Evolutionary conservation across 2,113 vertebrate species (phyloP).

Genomic region (Elephas maximus): DNA sequence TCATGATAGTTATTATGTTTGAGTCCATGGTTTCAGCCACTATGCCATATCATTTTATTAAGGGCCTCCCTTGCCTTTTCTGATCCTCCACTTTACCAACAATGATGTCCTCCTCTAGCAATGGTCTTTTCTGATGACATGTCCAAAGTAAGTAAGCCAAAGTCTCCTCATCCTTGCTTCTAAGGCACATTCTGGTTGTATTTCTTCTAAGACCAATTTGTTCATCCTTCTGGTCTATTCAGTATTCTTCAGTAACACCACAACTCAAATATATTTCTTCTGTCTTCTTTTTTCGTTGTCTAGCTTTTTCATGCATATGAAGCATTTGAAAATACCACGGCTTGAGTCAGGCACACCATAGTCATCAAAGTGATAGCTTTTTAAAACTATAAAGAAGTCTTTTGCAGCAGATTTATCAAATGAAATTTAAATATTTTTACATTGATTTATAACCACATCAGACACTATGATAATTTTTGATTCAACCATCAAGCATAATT

Average conservation of each 20-base stretch:
- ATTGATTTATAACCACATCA: neutral
- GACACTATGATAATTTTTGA: neutral
- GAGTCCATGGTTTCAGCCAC: neutral
- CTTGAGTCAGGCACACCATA: no score
- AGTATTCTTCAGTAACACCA: neutral
- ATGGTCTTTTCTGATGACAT: neutral
- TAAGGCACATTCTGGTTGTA: neutral
- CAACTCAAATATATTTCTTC: neutral
- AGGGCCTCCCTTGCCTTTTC: neutral
- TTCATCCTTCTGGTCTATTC: neutral
- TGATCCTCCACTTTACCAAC: neutral
- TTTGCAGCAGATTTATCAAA: neutral
- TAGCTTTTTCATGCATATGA: neutral
- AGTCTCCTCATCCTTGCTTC: neutral
- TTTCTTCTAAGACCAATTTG: neutral
- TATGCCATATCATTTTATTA: neutral
- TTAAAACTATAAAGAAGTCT: neutral
- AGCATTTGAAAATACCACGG: neutral
- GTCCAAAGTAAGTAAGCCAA: neutral
- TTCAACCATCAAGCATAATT: neutral
- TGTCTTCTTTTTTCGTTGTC: neutral
- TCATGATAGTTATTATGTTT: no score
- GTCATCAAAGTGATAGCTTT: neutral
- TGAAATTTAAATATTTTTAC: neutral
- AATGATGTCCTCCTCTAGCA: neutral